phyloP scores from a whole-genome alignment of 1,140 invertebrate species.

The Eubasilissa regina region DNA sequence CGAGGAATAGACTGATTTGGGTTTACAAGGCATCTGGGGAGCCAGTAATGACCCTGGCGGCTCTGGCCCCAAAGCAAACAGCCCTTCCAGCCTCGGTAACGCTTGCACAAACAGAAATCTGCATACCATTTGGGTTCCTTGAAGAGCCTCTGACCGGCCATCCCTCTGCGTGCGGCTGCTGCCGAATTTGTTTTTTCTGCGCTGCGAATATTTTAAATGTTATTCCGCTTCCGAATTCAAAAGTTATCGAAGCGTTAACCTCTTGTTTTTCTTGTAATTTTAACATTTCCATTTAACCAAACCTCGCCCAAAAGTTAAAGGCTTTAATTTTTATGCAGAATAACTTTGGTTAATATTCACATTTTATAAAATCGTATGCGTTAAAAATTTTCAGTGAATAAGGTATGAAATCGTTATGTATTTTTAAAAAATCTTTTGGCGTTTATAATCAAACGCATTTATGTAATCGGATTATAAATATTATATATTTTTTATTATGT shows the following conservation, averaged over 20 bases:
- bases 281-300: conserved; percentile 17
- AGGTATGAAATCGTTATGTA: too few species aligned
- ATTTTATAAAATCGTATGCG: too few species aligned
- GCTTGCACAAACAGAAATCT: conserved; percentile 71
- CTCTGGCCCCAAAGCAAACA: conserved; percentile 61
- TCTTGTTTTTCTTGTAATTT: conserved; percentile 53
- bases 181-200: conserved; percentile 38
- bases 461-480: too few species aligned
- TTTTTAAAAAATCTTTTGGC: too few species aligned
- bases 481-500: too few species aligned
- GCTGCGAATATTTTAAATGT: conserved; percentile 55
- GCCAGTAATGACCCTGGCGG: conserved; percentile 44
- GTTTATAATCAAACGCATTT: too few species aligned
- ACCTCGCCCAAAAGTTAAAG: too few species aligned
- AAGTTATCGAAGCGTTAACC: conserved; percentile 47
- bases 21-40: background rate
- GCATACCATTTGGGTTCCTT: conserved; percentile 68
- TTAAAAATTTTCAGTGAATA: too few species aligned
- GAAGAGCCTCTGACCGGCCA: conserved; percentile 48
- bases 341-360: too few species aligned
- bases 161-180: conserved; percentile 8
- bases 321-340: too few species aligned
- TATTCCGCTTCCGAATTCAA: conserved; percentile 50
- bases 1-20: conserved; percentile 7
- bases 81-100: conserved; percentile 61